Conservation (phyloP, 2,113 vertebrate species). For the Ciconia boyciana region DNA sequence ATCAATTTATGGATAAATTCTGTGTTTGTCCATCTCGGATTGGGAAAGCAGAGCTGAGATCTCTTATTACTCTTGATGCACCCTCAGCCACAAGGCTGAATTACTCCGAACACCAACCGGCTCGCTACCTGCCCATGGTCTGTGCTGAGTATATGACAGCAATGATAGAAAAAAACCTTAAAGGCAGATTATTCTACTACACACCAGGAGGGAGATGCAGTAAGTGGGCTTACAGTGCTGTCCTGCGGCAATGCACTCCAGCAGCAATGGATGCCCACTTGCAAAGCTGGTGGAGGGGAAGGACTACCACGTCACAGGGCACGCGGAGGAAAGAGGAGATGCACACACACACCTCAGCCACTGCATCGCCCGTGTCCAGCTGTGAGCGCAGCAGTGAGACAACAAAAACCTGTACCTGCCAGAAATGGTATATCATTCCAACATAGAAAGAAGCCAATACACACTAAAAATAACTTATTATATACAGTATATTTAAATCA, state of each 20-base stretch:
- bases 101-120: fast-evolving
- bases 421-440: conserved; percentile 2
- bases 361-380: neutral
- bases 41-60: neutral
- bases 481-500: conserved; percentile 58
- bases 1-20: neutral
- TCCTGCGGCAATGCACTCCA: neutral
- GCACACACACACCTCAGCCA: neutral
- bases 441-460: conserved; percentile 20
- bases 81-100: neutral
- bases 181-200: neutral
- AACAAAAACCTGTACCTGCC: neutral
- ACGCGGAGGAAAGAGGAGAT: neutral
- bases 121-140: neutral
- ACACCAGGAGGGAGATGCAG: neutral
- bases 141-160: neutral
- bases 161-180: neutral
- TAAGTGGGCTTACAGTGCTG: neutral
- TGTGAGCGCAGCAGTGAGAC: neutral
- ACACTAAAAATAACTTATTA: conserved; percentile 43
- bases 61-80: neutral
- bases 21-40: neutral
- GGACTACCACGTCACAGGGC: neutral
- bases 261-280: neutral
- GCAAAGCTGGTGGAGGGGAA: neutral